These are phyloP conservation scores for Melinaea menophilus DNA, from an alignment of 2,888 invertebrate species.

Conservation along the genomic window DNA sequence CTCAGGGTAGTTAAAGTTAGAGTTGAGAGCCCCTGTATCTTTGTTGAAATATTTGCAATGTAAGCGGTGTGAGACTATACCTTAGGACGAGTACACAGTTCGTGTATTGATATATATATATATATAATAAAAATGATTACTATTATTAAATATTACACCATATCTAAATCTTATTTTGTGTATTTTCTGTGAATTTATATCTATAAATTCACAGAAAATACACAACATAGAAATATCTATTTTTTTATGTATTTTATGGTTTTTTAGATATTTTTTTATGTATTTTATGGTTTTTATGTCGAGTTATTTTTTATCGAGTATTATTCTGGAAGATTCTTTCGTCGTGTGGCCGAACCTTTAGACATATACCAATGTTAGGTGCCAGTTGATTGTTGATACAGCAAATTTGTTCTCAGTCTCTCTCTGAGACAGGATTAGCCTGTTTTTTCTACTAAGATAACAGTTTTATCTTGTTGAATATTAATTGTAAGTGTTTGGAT, in stretches of 20 bases:
- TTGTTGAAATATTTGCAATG: constrained; percentile 74
- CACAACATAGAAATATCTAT: too few species aligned
- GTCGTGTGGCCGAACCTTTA: constrained; percentile 42
- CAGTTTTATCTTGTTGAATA: constrained; percentile 61
- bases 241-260: too few species aligned
- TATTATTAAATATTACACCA: too few species aligned
- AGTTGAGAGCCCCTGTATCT: constrained; percentile 72
- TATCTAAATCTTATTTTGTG: too few species aligned
- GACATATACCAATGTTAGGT: constrained; percentile 61
- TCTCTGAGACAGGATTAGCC: constrained; percentile 65
- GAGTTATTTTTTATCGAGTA: constrained; percentile 15
- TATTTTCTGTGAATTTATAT: too few species aligned
- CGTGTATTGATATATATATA: neutral
- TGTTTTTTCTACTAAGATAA: constrained; percentile 69
- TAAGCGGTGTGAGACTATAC: constrained; percentile 59
- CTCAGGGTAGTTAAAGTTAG: constrained; percentile 59
- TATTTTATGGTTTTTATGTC: constrained; percentile 22
- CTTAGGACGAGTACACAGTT: constrained; percentile 40
- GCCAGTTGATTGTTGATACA: constrained; percentile 67
- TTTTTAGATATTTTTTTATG: too few species aligned
- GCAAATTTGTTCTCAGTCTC: constrained; percentile 73
- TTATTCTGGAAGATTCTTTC: constrained; percentile 14
- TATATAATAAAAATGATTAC: too few species aligned
- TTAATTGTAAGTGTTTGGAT: constrained; percentile 56
- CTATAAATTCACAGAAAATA: too few species aligned